phyloP scores from a whole-genome alignment of 2,797 vertebrate genomes.

The Nasua narica region DNA sequence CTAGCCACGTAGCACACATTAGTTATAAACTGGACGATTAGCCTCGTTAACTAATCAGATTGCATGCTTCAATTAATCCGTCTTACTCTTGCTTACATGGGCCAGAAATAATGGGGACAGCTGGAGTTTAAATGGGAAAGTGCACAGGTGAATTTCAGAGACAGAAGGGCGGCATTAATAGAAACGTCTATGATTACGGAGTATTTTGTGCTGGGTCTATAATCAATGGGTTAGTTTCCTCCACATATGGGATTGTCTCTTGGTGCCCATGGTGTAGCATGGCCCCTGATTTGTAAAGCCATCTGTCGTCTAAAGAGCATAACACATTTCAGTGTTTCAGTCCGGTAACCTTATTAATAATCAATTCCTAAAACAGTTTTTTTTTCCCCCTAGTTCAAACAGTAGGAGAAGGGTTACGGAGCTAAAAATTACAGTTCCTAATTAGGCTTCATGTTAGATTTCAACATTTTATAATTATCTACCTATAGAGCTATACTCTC shows the following conservation, averaged over 20 bases:
- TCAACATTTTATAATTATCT: not conserved
- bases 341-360: not conserved
- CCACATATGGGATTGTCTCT: not conserved
- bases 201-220: not conserved
- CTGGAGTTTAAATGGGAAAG: not conserved
- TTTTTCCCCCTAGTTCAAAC: not conserved
- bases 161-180: not conserved
- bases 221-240: constrained; percentile 1
- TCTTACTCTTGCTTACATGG: not conserved
- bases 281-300: not conserved
- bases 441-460: not conserved
- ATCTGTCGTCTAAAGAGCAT: not conserved
- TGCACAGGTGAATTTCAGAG: constrained; percentile 7
- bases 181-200: not conserved
- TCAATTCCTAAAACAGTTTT: constrained; percentile 16
- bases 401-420: not conserved
- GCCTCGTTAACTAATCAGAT: not conserved
- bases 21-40: not conserved
- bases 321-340: not conserved
- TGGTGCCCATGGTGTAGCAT: not conserved
- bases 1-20: not conserved
- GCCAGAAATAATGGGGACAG: constrained; percentile 1
- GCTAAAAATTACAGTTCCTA: constrained; percentile 4
- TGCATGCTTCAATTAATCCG: not conserved
- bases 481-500: not conserved